Evolutionary conservation across 92 coral and sea anemone genomes (phyloP).

Genomic region (Porites evermanni): DNA sequence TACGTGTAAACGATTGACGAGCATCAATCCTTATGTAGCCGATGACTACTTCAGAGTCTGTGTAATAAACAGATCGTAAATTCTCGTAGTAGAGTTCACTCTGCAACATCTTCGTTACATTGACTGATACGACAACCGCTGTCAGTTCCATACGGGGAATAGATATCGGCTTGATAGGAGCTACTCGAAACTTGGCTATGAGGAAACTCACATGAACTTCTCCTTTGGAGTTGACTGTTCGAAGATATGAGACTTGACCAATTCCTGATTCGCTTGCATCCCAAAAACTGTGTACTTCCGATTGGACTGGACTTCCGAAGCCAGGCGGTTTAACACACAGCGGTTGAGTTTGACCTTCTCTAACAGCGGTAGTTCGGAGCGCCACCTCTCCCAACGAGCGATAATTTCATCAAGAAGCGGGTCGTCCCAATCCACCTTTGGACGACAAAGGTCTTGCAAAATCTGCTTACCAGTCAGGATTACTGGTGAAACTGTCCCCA

Average conservation of each 20-base stretch:
- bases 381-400: slow-evolving; percentile 27
- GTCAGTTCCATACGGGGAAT: slow-evolving; percentile 64
- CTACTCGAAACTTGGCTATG: slow-evolving; percentile 34
- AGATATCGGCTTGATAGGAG: slow-evolving; percentile 30
- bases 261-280: slow-evolving; percentile 42
- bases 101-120: slow-evolving; percentile 47
- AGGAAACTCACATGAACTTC: slow-evolving; percentile 44
- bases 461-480: no score
- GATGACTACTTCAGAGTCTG: slow-evolving; percentile 59
- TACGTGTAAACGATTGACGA: slow-evolving; percentile 17
- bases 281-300: slow-evolving; percentile 19
- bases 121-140: slow-evolving; percentile 66
- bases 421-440: slow-evolving; percentile 44
- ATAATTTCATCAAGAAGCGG: slow-evolving; percentile 24
- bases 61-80: slow-evolving; percentile 30
- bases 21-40: slow-evolving; percentile 65
- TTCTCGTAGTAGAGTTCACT: slow-evolving; percentile 22
- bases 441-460: no score
- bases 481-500: not conserved
- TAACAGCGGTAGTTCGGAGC: slow-evolving; percentile 30
- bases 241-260: slow-evolving; percentile 40
- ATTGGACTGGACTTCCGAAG: not conserved
- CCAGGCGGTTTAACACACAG: slow-evolving; percentile 20
- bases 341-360: slow-evolving; percentile 8
- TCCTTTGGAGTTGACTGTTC: slow-evolving; percentile 21